Conservation (phyloP, 1,140 invertebrate genomes). For the Drosophila pruinosa region DNA sequence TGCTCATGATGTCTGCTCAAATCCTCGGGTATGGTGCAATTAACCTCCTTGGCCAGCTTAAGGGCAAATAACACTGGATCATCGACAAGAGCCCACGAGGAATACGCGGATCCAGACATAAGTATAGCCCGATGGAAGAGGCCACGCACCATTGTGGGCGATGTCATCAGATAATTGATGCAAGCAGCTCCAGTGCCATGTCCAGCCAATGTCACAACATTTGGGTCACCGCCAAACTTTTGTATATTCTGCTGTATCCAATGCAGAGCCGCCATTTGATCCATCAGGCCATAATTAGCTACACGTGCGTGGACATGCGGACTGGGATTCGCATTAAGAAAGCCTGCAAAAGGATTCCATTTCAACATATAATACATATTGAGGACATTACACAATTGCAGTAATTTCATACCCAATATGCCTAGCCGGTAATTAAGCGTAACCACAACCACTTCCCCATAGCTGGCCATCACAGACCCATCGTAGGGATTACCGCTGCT, state of each 20-base stretch:
- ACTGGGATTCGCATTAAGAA: constrained; percentile 92
- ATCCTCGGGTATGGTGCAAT: constrained; percentile 92
- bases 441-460: constrained; percentile 95
- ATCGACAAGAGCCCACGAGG: constrained; percentile 96
- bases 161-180: constrained; percentile 97
- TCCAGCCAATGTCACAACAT: constrained; percentile 94
- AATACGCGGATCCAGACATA: constrained; percentile 95
- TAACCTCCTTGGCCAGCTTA: constrained; percentile 91
- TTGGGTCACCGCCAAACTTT: constrained; percentile 94
- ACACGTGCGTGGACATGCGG: constrained; percentile 90
- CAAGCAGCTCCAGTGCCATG: constrained; percentile 97
- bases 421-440: constrained; percentile 98
- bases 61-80: constrained; percentile 94
- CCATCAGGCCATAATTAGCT: constrained; percentile 96
- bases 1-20: constrained; percentile 90
- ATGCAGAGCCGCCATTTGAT: constrained; percentile 95
- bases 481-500: constrained; percentile 98
- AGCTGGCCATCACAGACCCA: constrained; percentile 94
- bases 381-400: constrained; percentile 26
- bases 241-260: constrained; percentile 97
- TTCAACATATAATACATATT: background rate
- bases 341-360: constrained; percentile 84
- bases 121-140: constrained; percentile 95
- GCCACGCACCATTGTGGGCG: constrained; percentile 94
- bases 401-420: constrained; percentile 87